Percentiles rank a stretch among this genome's conserved stretches.
These are phyloP conservation scores for Diphyllodes magnificus DNA, from an alignment of 2,113 vertebrate genomes.

Conservation along the genomic window DNA sequence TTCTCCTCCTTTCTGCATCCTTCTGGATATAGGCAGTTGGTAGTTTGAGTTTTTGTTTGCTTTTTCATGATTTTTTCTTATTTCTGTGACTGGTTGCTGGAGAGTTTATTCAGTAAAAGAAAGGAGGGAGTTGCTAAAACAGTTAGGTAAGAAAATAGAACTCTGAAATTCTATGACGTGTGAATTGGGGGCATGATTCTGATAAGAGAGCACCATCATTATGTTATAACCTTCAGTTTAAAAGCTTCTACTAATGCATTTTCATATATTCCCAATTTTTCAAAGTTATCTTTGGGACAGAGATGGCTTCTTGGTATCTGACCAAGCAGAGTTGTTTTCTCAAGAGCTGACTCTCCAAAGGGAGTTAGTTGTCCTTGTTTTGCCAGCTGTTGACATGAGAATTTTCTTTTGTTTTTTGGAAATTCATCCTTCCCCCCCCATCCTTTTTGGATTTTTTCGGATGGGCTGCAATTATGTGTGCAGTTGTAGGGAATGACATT, in stretches of 20 bases:
- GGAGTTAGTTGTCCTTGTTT: not conserved
- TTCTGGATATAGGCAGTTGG: not conserved
- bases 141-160: not conserved
- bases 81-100: not conserved
- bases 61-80: not conserved
- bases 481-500: not conserved
- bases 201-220: not conserved
- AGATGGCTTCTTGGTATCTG: not conserved
- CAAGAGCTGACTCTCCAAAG: not conserved
- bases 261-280: not conserved
- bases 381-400: not conserved
- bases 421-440: fast-evolving
- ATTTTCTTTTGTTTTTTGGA: not conserved
- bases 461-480: not conserved
- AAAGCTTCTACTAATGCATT: not conserved
- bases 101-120: not conserved
- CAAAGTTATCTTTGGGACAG: not conserved
- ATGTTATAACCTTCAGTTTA: not conserved
- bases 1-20: not conserved
- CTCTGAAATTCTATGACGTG: not conserved
- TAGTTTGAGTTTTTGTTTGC: not conserved
- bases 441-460: not conserved
- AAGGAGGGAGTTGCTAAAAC: not conserved
- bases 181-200: not conserved
- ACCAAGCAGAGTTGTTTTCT: not conserved